Base-by-base conservation (phyloP, 2,888 invertebrate species). In the Rutpela maculata region DNA sequence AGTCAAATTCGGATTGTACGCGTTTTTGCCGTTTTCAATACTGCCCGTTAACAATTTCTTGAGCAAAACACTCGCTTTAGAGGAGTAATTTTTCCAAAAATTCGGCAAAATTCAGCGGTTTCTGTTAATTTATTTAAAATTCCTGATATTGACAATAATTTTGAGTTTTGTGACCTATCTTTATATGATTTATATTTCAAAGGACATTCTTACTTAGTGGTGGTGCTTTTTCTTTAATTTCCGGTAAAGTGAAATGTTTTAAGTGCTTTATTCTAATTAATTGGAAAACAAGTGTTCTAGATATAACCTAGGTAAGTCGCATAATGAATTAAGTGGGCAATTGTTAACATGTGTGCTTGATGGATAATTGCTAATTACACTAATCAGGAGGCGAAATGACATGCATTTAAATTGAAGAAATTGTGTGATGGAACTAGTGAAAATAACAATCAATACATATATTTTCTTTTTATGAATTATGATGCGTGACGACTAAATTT, bases 1-100 rank as follows among this genome's bases (percentile, higher is more conserved):
- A n/a, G 63, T 72, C 12, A 72, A 63, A 31, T 63, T 72, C 22
- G 72, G 72, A n/a, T 62, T 72, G 55, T 72, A 50, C 72, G 72
- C 72, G 6, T 50, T 72, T 11, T 59, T 72, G 19, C 72, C 72
- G 22, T 72, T 72, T 12, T 63, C 72, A 1, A 63, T 72, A 9
- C 18, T 50, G n/a, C 72, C 72, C 18, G 26, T 63, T 9, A 72
- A 72, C 18, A 18, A 72, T 17, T 72, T 72, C 55, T 19, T 72
- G 55, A 43, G n/a, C 70, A n/a, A 60, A 38, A 38, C 50, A 17
- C 63, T 63, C n/a, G 62, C 63, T n/a, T n/a, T 38, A 0, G 38
- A 38, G 43, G 19, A 3, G 17, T 50, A 22, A 22, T 55, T 55
- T 12, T 22, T 55, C 26, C 5, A 56, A 7, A 56, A 9, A 35